Conservation (phyloP, 1,140 invertebrate genomes). For the Wiebesia pumilae region DNA sequence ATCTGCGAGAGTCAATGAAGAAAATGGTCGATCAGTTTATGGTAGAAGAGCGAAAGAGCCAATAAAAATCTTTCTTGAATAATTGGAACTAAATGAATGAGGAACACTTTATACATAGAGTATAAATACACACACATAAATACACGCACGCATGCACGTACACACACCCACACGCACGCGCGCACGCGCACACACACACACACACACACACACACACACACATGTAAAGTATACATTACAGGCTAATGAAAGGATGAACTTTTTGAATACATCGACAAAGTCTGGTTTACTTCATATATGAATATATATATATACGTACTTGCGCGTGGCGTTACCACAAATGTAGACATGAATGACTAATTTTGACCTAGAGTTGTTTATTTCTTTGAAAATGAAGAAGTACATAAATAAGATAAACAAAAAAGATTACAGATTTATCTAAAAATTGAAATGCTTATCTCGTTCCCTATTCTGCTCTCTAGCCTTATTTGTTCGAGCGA, state of each 20-base stretch:
- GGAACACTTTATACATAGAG: constrained; percentile 43
- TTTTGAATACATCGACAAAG: constrained; percentile 10
- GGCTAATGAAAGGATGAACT: background rate
- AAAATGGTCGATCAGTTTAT: constrained; percentile 77
- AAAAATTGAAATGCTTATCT: constrained; percentile 33
- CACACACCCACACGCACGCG: constrained; percentile 20
- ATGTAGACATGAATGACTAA: background rate
- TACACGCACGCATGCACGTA: background rate
- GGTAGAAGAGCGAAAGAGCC: constrained; percentile 73
- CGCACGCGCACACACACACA: background rate
- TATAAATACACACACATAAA: constrained; percentile 26
- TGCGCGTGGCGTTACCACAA: background rate
- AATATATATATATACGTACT: background rate
- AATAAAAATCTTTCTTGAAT: constrained; percentile 50
- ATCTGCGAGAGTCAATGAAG: constrained; percentile 76
- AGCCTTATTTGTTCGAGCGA: constrained; percentile 43
- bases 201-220: constrained; percentile 14
- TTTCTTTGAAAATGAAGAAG: constrained; percentile 25
- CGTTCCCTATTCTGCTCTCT: constrained; percentile 43
- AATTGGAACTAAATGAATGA: constrained; percentile 12
- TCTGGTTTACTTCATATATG: constrained; percentile 17
- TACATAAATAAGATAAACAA: constrained; percentile 9
- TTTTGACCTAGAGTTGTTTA: constrained; percentile 37
- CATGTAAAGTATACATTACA: constrained; percentile 10
- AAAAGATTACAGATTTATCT: background rate